Evolutionary conservation across 2,797 vertebrate genomes (phyloP).

Genomic region (Darevskia nairensis): DNA sequence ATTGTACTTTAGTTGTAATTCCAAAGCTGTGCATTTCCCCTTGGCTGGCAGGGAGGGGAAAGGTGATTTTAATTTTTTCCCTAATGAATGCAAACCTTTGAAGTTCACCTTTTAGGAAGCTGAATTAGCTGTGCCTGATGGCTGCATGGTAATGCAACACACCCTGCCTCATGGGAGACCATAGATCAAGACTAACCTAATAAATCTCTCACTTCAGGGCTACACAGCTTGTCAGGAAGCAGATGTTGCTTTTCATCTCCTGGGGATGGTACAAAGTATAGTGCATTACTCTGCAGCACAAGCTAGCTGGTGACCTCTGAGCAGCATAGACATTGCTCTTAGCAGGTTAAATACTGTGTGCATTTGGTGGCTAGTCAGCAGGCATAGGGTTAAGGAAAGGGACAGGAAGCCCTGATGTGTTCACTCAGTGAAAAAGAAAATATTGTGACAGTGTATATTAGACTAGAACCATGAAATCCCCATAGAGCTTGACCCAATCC

Average conservation of each 20-base stretch:
- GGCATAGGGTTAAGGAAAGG: neutral
- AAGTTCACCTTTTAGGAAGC: slow-evolving; percentile 69
- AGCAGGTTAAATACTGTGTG: slow-evolving; percentile 52
- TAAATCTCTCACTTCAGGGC: slow-evolving; percentile 72
- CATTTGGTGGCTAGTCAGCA: neutral
- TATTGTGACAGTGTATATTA: neutral
- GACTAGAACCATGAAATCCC: neutral
- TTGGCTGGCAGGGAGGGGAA: slow-evolving; percentile 48
- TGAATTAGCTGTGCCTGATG: slow-evolving; percentile 62
- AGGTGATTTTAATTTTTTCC: slow-evolving; percentile 40
- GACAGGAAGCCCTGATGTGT: neutral
- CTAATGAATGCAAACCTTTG: slow-evolving; percentile 65
- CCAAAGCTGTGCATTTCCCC: slow-evolving; percentile 54
- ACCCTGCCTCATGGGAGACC: slow-evolving; percentile 64
- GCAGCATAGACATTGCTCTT: slow-evolving; percentile 34
- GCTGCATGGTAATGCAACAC: slow-evolving; percentile 64
- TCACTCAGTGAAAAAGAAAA: slow-evolving; percentile 1
- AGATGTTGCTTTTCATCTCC: slow-evolving; percentile 66
- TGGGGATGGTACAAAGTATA: slow-evolving; percentile 45
- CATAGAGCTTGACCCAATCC: neutral
- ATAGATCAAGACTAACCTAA: slow-evolving; percentile 72
- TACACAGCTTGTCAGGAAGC: slow-evolving; percentile 70
- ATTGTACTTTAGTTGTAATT: slow-evolving; percentile 43
- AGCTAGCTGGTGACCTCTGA: slow-evolving; percentile 67
- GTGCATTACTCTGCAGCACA: slow-evolving; percentile 59